Conservation (phyloP, 2,888 invertebrate species). For the Nemapogon koenigi region DNA sequence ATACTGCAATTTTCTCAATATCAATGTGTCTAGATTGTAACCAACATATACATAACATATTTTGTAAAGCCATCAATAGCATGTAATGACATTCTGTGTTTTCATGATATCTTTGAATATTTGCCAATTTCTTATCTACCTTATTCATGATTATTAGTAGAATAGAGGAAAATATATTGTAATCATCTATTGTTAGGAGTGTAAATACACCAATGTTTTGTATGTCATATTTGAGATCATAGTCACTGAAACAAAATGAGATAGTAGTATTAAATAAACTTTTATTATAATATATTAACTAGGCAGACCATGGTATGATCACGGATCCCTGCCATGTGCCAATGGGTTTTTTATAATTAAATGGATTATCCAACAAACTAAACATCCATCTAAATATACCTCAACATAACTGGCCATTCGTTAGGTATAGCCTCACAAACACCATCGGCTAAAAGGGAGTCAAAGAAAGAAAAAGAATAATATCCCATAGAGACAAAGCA, state of each 20-base stretch:
- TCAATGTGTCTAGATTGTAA: constrained; percentile 23
- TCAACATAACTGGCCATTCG: too few relatives aligned
- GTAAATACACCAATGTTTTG: constrained; percentile 29
- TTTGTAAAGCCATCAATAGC: constrained; percentile 38
- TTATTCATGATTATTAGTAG: constrained; percentile 29
- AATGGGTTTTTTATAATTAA: too few relatives aligned
- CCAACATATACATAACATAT: constrained; percentile 30
- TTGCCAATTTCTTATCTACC: constrained; percentile 33
- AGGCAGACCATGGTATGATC: too few relatives aligned
- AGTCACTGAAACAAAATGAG: constrained; percentile 27
- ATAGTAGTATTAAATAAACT: not conserved
- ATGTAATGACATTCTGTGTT: constrained; percentile 42
- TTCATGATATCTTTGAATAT: constrained; percentile 46
- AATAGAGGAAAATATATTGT: constrained; percentile 26
- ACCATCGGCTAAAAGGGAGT: too few relatives aligned
- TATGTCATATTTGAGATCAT: constrained; percentile 37
- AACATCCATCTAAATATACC: too few relatives aligned
- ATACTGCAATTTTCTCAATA: constrained; percentile 22
- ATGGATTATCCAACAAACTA: too few relatives aligned
- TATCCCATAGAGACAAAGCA: too few relatives aligned
- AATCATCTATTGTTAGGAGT: constrained; percentile 29
- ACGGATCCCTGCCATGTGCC: too few relatives aligned
- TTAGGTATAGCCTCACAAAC: too few relatives aligned
- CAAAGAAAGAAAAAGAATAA: too few relatives aligned
- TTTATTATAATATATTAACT: too few relatives aligned